Percentiles rank a stretch among this genome's conserved stretches.
phyloP scores from a whole-genome alignment of 2,888 invertebrate species.

The Antheraea yamamai region DNA sequence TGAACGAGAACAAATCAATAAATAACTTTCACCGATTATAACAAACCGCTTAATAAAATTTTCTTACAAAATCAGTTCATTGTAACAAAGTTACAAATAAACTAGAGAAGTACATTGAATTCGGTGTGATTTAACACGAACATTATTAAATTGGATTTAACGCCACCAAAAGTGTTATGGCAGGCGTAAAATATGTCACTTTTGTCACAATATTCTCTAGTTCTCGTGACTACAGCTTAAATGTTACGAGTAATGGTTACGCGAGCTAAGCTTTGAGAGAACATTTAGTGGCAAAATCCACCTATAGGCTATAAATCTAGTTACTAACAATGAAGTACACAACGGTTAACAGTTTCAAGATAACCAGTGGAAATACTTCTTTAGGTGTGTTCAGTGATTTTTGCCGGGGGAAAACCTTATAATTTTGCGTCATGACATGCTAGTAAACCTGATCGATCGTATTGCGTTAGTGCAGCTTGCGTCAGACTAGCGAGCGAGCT shows the following conservation, averaged over 20 bases:
- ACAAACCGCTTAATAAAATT: background rate
- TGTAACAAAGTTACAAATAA: constrained; percentile 4
- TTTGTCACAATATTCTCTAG: constrained; percentile 38
- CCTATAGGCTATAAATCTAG: constrained; percentile 44
- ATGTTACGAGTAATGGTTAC: constrained; percentile 35
- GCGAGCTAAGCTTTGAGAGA: constrained; percentile 47
- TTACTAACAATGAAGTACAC: constrained; percentile 6
- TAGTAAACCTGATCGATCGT: too few relatives aligned
- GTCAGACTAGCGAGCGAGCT: too few relatives aligned
- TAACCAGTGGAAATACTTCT: too few relatives aligned
- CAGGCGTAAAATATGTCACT: constrained; percentile 43
- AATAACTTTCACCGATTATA: background rate
- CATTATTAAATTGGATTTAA: constrained; percentile 12
- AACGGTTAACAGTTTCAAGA: background rate
- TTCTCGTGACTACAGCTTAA: constrained; percentile 49
- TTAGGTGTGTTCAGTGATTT: too few relatives aligned
- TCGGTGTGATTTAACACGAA: constrained; percentile 14
- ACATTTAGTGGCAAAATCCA: constrained; percentile 23
- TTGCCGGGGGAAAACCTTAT: too few relatives aligned
- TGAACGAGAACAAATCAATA: background rate
- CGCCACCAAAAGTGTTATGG: constrained; percentile 18
- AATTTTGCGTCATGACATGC: too few relatives aligned
- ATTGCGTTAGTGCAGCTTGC: too few relatives aligned
- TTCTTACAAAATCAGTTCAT: background rate
- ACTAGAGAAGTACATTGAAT: constrained; percentile 18